These are phyloP conservation scores for Pomatorhinus ruficollis DNA, from an alignment of 2,113 vertebrate genomes.

Conservation along the genomic window DNA sequence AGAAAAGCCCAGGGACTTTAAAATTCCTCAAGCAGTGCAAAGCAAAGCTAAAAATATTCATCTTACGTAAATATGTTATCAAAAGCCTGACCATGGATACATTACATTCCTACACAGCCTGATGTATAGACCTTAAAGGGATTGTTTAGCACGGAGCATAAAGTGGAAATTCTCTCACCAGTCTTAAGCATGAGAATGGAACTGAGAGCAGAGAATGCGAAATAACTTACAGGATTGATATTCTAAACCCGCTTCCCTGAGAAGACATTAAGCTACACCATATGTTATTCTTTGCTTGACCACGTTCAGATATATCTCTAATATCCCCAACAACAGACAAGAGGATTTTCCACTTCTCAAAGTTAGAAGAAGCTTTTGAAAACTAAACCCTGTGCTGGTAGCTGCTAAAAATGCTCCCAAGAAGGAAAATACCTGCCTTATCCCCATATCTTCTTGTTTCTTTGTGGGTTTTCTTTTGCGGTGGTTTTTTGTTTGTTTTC, in stretches of 20 bases:
- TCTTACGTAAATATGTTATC: background rate
- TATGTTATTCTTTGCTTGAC: background rate
- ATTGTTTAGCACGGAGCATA: background rate
- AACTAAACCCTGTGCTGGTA: background rate
- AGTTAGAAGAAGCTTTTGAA: background rate
- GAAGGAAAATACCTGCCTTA: background rate
- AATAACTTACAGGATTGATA: background rate
- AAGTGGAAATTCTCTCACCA: background rate
- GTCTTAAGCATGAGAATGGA: background rate
- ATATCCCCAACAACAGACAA: background rate
- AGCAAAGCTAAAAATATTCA: background rate
- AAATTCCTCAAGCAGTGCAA: background rate
- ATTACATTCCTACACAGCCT: background rate
- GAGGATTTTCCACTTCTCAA: background rate
- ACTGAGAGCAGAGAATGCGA: background rate
- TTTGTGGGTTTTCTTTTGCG: background rate
- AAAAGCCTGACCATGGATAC: background rate
- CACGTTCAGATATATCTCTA: background rate
- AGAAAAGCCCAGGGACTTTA: background rate
- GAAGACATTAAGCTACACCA: background rate
- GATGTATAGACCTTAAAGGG: background rate
- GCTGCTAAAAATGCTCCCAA: background rate
- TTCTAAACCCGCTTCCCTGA: background rate
- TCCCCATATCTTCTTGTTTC: background rate
- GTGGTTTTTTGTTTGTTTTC: background rate